phyloP scores from a whole-genome alignment of 2,797 vertebrate species.

The Sciurus vulgaris region DNA sequence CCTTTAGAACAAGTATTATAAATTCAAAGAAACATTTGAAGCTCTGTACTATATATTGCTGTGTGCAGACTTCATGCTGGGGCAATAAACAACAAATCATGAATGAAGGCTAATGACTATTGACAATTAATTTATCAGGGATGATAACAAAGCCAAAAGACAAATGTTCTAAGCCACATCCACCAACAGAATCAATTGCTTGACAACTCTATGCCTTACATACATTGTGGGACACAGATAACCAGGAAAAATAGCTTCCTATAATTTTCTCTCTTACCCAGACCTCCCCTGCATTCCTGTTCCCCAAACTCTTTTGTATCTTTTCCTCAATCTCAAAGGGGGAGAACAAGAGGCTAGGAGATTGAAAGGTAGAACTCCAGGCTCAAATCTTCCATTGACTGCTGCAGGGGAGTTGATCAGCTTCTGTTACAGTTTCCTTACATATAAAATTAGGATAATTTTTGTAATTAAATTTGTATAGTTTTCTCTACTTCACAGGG shows the following conservation, averaged over 20 bases:
- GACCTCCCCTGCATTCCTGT: background rate
- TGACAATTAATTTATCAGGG: constrained; percentile 46
- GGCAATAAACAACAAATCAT: constrained; percentile 58
- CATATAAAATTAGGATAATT: background rate
- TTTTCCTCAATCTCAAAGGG: background rate
- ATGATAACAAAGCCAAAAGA: constrained; percentile 37
- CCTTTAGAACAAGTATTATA: constrained; percentile 78
- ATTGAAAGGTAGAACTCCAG: constrained; percentile 6
- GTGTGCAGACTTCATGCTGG: constrained; percentile 8
- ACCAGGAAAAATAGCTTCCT: background rate
- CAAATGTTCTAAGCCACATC: constrained; percentile 9
- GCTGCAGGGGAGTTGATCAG: background rate
- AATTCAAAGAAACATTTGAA: constrained; percentile 82
- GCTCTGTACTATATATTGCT: constrained; percentile 72
- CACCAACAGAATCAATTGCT: constrained; percentile 7
- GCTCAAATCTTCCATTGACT: background rate
- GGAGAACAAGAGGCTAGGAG: background rate
- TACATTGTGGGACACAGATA: background rate
- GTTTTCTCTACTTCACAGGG: background rate
- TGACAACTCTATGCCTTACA: constrained; percentile 7
- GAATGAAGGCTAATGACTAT: background rate
- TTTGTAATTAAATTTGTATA: background rate
- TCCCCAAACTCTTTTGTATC: background rate
- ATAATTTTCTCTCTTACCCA: background rate
- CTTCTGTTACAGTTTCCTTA: background rate